Percentiles rank a stretch among this genome's conserved stretches.
These are phyloP conservation scores for Popillia japonica DNA, from an alignment of 1,140 invertebrate genomes.

Conservation along the genomic window DNA sequence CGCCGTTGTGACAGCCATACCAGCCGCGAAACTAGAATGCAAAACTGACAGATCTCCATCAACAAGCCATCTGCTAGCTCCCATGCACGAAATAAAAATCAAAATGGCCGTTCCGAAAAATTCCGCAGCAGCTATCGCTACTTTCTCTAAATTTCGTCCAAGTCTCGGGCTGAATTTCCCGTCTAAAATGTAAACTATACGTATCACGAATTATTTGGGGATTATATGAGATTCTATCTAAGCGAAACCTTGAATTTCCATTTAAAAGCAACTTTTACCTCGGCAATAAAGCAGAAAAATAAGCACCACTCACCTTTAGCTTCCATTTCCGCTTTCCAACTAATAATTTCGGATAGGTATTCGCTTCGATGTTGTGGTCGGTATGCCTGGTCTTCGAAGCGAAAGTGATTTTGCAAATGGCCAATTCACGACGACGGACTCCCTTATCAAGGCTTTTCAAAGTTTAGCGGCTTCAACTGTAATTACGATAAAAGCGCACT, in stretches of 20 bases:
- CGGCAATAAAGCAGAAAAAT: neutral
- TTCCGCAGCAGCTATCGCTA: conserved; percentile 52
- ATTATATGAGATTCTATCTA: neutral
- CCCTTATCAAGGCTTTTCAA: neutral
- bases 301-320: neutral
- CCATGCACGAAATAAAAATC: conserved; percentile 54
- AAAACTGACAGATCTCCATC: conserved; percentile 46
- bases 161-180: neutral
- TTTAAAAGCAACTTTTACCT: neutral
- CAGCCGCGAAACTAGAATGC: conserved; percentile 50
- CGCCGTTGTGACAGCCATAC: conserved; percentile 50
- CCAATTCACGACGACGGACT: neutral
- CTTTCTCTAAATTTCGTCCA: conserved; percentile 39
- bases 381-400: neutral
- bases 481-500: neutral
- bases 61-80: conserved; percentile 46
- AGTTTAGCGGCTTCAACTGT: neutral
- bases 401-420: neutral
- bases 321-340: neutral
- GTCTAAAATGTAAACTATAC: conserved; percentile 36
- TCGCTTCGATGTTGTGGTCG: neutral
- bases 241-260: neutral
- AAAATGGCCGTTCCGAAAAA: conserved; percentile 60
- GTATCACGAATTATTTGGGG: neutral
- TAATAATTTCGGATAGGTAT: neutral